Evolutionary conservation across 2,888 invertebrate species (phyloP).

Genomic region (Sphaerophoria taeniata): DNA sequence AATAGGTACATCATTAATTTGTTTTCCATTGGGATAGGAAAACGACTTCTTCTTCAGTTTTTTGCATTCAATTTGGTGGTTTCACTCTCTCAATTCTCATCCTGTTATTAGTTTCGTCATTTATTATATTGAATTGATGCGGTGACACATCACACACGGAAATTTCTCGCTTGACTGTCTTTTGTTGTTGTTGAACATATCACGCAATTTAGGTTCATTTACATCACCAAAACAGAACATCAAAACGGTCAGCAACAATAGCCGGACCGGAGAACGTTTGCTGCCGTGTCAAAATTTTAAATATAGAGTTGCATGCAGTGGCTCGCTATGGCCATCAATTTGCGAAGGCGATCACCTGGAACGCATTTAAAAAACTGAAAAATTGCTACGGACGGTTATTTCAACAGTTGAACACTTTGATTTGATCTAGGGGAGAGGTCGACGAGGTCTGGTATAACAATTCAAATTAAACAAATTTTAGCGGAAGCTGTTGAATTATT

Average conservation of each 20-base stretch:
- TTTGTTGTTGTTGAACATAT: conserved; percentile 35
- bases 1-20: no score
- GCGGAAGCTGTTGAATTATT: no score
- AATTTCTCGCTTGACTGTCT: conserved; percentile 68
- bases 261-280: conserved; percentile 24
- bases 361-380: conserved; percentile 18
- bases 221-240: no score
- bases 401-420: no score
- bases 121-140: conserved; percentile 69
- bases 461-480: no score
- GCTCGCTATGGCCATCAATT: conserved; percentile 43
- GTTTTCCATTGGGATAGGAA: conserved; percentile 20
- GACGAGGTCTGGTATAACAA: no score
- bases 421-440: no score
- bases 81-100: conserved; percentile 18
- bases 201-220: conserved; percentile 53
- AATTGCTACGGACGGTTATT: neutral
- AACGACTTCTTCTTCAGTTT: conserved; percentile 27
- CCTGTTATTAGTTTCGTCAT: conserved; percentile 64
- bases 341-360: conserved; percentile 56
- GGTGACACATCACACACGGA: conserved; percentile 73
- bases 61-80: conserved; percentile 12
- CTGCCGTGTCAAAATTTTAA: conserved; percentile 66
- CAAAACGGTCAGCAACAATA: neutral
- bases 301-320: conserved; percentile 63